Conservation (phyloP, 2,888 invertebrate genomes). For the Phaonia tiefii region DNA sequence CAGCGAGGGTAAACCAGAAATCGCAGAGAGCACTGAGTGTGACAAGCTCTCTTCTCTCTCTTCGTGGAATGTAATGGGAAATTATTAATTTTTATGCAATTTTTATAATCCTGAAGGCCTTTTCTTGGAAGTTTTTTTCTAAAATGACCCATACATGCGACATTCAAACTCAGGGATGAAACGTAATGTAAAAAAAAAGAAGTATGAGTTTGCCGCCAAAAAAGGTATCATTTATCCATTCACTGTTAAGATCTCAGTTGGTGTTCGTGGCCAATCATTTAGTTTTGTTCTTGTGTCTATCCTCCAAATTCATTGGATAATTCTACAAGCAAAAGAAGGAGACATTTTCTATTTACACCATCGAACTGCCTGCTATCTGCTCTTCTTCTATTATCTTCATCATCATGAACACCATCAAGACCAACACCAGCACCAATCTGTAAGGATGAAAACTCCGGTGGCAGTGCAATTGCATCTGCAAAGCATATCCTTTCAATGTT, state of each 20-base stretch:
- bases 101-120: background rate
- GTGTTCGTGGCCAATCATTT: constrained; percentile 39
- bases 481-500: background rate
- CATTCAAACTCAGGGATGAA: constrained; percentile 54
- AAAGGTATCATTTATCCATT: constrained; percentile 46
- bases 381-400: constrained; percentile 8
- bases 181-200: constrained; percentile 10
- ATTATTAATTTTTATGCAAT: background rate
- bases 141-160: constrained; percentile 10
- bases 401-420: background rate
- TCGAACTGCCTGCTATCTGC: constrained; percentile 56
- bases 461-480: no score
- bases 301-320: constrained; percentile 35
- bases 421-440: background rate
- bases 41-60: no score
- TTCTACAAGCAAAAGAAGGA: constrained; percentile 43
- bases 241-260: constrained; percentile 30
- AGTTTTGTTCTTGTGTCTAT: background rate
- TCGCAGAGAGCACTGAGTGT: no score
- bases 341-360: constrained; percentile 43
- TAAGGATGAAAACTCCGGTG: background rate
- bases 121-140: no score
- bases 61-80: no score
- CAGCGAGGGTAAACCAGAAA: no score
- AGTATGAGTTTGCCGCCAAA: constrained; percentile 46